phyloP scores from a whole-genome alignment of 2,888 invertebrate species.

The Caenorhabditis drosophilae region DNA sequence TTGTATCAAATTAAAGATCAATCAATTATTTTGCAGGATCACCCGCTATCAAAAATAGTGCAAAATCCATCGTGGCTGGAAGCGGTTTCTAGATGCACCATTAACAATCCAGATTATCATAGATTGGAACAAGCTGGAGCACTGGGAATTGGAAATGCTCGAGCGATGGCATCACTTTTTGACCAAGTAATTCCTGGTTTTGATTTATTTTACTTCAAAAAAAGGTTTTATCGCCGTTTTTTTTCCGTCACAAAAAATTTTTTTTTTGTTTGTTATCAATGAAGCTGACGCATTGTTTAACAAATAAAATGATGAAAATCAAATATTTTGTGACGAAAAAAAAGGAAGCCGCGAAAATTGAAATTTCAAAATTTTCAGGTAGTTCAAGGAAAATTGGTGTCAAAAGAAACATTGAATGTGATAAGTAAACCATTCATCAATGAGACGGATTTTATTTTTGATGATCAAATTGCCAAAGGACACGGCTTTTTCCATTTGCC shows the following conservation, averaged over 20 bases:
- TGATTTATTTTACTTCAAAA: background rate
- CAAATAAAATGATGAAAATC: background rate
- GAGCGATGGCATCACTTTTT: slow-evolving; percentile 61
- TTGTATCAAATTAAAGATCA: background rate
- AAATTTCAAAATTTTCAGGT: slow-evolving; percentile 40
- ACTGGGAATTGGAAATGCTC: slow-evolving; percentile 65
- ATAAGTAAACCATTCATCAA: slow-evolving; percentile 42
- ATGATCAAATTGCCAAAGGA: slow-evolving; percentile 46
- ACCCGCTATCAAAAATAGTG: slow-evolving; percentile 41
- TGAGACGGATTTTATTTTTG: slow-evolving; percentile 48
- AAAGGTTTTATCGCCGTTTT: slow-evolving; percentile 11
- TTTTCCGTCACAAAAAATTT: slow-evolving; percentile 4
- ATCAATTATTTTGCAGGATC: slow-evolving; percentile 38
- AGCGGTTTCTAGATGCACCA: slow-evolving; percentile 51
- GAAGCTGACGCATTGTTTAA: background rate
- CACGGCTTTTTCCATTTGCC: slow-evolving; percentile 54
- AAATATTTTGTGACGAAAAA: background rate
- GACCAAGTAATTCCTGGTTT: slow-evolving; percentile 28
- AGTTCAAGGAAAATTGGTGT: slow-evolving; percentile 41
- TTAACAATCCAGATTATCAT: slow-evolving; percentile 65
- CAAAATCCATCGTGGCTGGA: slow-evolving; percentile 54
- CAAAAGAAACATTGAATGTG: slow-evolving; percentile 37
- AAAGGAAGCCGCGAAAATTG: background rate
- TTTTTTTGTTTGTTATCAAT: slow-evolving; percentile 1
- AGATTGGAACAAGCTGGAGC: slow-evolving; percentile 64